Base-by-base conservation (phyloP, 1,140 invertebrate species). In the Lethrus apterus region DNA sequence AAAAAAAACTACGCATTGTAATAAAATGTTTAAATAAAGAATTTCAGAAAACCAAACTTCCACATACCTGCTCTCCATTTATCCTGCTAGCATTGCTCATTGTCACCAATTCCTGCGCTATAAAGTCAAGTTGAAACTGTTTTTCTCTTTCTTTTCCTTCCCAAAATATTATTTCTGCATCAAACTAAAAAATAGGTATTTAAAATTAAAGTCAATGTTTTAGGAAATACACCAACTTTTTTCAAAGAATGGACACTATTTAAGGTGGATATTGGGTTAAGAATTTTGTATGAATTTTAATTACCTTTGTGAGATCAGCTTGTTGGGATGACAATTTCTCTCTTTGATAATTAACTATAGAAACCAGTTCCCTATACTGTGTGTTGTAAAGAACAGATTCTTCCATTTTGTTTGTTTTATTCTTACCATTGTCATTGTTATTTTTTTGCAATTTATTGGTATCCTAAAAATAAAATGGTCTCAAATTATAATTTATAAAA, bases 311-410 rank as follows among this genome's bases (percentile, higher is more conserved):
- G 51, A 94, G 72, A 76, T 93, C 87, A 56, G 85, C 80, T 71
- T 93, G 89, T 62, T 93, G 90, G 51, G 80, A 77, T 42, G 82
- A 84, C 36, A 95, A 74, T 64, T 89, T 89, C 61, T 93, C 89
- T 44, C 88, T 74, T 69, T 95, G 92, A 66, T 84, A 85, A 69
- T 91, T 91, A 23, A 94, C 86, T 54, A 93, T 71, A 52, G 84
- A 81, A 20, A 93, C 74, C 44, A 94, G 74, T 68, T 92, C 88
- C 52, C 76, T 72, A 57, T 84, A 84, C 59, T 84, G 81, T 42
- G 73, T 66, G 56, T 70, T 67, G 62, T 72, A 75, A 44, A 75
- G 65, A 35, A 72, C 62, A 32, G 60, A 51, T 46, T 70, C 68
- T 13, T 66, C 58, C 13, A 54, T 47, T 47, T 50, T 49, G 29